Evolutionary conservation across 2,113 vertebrate genomes (phyloP).

Genomic region (Zosterops japonicus): DNA sequence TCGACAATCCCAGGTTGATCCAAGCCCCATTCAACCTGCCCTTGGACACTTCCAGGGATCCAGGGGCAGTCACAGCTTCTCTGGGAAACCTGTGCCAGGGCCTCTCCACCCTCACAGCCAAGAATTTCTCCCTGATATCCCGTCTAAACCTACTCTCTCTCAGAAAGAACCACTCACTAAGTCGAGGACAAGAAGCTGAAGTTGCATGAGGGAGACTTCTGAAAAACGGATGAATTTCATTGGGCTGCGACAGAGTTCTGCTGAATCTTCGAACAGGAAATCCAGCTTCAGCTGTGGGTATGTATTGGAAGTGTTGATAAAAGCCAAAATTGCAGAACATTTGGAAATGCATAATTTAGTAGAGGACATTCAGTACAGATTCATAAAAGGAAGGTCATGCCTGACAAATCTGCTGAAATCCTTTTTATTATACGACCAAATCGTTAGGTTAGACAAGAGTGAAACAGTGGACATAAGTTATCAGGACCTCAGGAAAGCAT

Average conservation of each 20-base stretch:
- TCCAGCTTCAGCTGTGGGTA: conserved; percentile 35
- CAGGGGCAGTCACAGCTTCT: not conserved
- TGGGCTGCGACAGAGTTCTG: not conserved
- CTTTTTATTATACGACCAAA: conserved; percentile 70
- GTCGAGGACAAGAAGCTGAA: not conserved
- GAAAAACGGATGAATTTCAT: not conserved
- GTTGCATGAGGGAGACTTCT: not conserved
- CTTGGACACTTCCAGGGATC: not conserved
- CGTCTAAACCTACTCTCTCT: not conserved
- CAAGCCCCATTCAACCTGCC: fast-evolving
- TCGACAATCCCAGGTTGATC: fast-evolving
- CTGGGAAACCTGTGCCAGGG: not conserved
- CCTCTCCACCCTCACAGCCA: not conserved
- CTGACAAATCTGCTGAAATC: conserved; percentile 74
- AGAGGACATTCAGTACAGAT: conserved; percentile 66
- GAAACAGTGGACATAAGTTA: conserved; percentile 66
- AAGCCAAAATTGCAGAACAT: conserved; percentile 67
- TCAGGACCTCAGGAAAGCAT: conserved; percentile 63
- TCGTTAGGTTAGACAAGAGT: conserved; percentile 68
- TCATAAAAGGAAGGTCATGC: conserved; percentile 73
- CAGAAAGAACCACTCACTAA: not conserved
- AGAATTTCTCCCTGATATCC: not conserved
- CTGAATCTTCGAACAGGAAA: conserved; percentile 29
- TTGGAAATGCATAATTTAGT: conserved; percentile 73
- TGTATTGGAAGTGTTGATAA: conserved; percentile 55